phyloP scores from a whole-genome alignment of 1,140 invertebrate genomes.

The Gryllus bimaculatus region DNA sequence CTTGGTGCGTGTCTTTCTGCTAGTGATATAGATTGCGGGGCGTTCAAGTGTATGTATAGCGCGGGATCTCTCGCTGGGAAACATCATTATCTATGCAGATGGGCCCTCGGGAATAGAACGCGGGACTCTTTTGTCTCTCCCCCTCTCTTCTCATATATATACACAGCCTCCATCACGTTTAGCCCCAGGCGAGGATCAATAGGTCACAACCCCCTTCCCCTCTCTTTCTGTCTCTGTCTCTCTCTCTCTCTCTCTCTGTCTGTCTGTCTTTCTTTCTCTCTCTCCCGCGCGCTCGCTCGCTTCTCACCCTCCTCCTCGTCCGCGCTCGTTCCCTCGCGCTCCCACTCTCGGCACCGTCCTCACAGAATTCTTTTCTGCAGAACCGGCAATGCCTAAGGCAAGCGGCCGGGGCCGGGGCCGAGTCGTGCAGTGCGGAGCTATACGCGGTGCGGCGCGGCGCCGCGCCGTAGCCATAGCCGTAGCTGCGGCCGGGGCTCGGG shows the following conservation, averaged over 20 bases:
- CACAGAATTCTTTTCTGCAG: slow-evolving; percentile 16
- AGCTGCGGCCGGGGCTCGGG: too few relatives aligned
- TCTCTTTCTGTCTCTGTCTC: too few relatives aligned
- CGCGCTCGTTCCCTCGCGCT: background rate
- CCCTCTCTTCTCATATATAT: slow-evolving; percentile 17
- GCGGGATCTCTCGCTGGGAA: slow-evolving; percentile 18
- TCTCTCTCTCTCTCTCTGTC: too few relatives aligned
- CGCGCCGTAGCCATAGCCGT: too few relatives aligned
- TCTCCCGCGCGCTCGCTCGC: too few relatives aligned
- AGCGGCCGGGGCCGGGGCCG: background rate
- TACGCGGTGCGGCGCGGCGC: too few relatives aligned
- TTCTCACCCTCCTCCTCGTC: too few relatives aligned
- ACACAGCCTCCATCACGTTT: slow-evolving; percentile 23
- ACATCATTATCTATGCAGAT: slow-evolving; percentile 31
- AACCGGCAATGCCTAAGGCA: slow-evolving; percentile 16
- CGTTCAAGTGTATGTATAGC: background rate
- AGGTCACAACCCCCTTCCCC: slow-evolving; percentile 25
- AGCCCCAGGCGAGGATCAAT: slow-evolving; percentile 27
- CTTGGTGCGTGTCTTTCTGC: background rate
- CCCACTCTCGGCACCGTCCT: background rate
- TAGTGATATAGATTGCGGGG: background rate
- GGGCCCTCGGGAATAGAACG: slow-evolving; percentile 29
- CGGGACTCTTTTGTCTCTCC: slow-evolving; percentile 28
- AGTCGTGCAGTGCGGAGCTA: slow-evolving; percentile 10
- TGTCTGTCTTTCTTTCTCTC: too few relatives aligned